Base-by-base conservation (phyloP, 2,888 invertebrate species). In the Byasa hedistus region DNA sequence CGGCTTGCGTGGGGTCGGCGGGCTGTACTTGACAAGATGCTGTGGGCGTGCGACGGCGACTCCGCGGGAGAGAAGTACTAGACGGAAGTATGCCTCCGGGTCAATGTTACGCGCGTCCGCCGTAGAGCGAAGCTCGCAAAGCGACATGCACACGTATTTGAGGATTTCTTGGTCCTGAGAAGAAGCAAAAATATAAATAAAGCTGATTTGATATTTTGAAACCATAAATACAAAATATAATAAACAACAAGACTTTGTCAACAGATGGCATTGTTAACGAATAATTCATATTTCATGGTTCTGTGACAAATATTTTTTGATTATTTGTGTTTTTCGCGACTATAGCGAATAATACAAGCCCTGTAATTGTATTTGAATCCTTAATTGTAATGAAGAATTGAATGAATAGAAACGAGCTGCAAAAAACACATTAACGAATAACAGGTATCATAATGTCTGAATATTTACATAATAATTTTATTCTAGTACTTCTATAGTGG, bases 61-160 rank as follows among this genome's bases (percentile, higher is more conserved):
- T 52, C 96, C 95, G 56, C 98, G 93, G 0, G 97, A 96, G 19
- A 97, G 94, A 64, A 97, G 88, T 52, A 98, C 94, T 32, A 98
- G 93, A 2, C 97, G 93, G 87, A 97, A 98, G 85, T 96, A 98
- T 64, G 96, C 96, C 82, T 98, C 98, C 0, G 98, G 97, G 85
- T 98, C 98, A 71, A 97, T 94, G 77, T 95, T 94, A 68, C 93
- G 92, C 0, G 94, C 91, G 72, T 96, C 94, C 4, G 92, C 89
- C 0, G 87, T 87, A 68, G 94, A 92, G 57, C 94, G 93, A 80
- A 96, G 93, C 66, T 93, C 90, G 61, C 93, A 93, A 36, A 97
- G 88, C 27, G 95, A 94, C 19, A 89, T 92, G 77, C 94, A 93
- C 59, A 96, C 96, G 84, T 98, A 96, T 61, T 94, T 94, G 54